Evolutionary conservation across 2,113 vertebrate genomes (phyloP).

Genomic region (Onychorhynchus coronatus): DNA sequence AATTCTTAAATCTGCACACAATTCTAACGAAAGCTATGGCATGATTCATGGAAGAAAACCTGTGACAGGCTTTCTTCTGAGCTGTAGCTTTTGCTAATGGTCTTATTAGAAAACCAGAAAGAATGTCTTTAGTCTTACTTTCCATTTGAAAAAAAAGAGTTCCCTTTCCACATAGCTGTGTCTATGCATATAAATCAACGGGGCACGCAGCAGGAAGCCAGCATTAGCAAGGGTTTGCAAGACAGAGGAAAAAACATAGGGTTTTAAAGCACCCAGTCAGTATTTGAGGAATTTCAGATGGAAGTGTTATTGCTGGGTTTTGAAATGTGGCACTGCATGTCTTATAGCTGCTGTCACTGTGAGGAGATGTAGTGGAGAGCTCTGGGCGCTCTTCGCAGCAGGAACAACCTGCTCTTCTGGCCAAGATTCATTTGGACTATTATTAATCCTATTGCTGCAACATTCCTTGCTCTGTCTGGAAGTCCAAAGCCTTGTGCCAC

Average conservation of each 20-base stretch:
- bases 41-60: neutral
- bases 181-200: neutral
- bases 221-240: neutral
- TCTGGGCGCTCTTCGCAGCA: neutral
- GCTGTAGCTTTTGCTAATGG: neutral
- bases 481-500: neutral
- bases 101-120: neutral
- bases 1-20: neutral
- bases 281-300: constrained; percentile 2
- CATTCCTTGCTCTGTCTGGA: neutral
- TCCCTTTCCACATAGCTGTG: neutral
- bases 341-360: neutral
- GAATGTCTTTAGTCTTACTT: neutral
- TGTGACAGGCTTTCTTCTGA: neutral
- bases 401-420: neutral
- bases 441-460: neutral
- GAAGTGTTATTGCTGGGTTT: neutral
- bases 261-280: neutral
- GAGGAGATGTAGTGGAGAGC: neutral
- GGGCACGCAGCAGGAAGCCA: neutral
- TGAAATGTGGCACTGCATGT: neutral
- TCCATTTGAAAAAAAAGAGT: neutral
- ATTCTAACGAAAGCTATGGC: neutral
- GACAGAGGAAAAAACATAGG: neutral
- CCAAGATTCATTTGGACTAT: neutral